Base-by-base conservation (phyloP, 2,888 invertebrate species). In the Drosophila silvestris region DNA sequence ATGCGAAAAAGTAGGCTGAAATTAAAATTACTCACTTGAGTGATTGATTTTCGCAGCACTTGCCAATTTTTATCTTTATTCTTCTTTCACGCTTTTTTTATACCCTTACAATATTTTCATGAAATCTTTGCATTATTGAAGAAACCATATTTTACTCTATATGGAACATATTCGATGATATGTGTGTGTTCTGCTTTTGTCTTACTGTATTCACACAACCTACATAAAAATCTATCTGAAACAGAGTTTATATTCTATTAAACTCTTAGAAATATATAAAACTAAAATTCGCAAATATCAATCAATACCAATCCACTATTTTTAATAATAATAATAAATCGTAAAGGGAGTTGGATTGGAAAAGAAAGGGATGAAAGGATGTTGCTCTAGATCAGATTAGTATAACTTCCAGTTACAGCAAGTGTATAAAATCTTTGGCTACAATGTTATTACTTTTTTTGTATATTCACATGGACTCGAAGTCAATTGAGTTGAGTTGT, bases 1-100 rank as follows among this genome's bases (percentile, higher is more conserved):
- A 70, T 39, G 41, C 10, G 19, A 2, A 47, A 54, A 72, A 64
- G 58, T 39, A 33, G 35, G 52, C 22, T 37, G 19, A 74, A 67
- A 65, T 77, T 62, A 59, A 63, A 65, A 80, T 70, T 77, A 35
- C 59, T 30, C 58, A 70, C 54, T 76, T 63, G 47, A 77, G 33
- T 70, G 30, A 71, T 54, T 52, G 44, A 41, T 73, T 63, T 56
- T 56, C 22, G 1, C 22, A 26, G 54, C 47, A 30, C n/a, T 7
- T 12, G 12, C 14, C 33, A 35, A 35, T 26, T 52, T 37, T 39
- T 6, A 26, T n/a, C 7, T 6, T 7, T 22, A 1, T 14, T 50
- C 32, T 19, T 7, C 39, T 58, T 35, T 33, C 28, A 22, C 28
- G 10, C 7, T 22, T 19, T 57, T 39, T 4, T 33, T 16, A 51